Evolutionary conservation across 2,113 vertebrate species (phyloP).

Genomic region (Paramormyrops kingsleyae): DNA sequence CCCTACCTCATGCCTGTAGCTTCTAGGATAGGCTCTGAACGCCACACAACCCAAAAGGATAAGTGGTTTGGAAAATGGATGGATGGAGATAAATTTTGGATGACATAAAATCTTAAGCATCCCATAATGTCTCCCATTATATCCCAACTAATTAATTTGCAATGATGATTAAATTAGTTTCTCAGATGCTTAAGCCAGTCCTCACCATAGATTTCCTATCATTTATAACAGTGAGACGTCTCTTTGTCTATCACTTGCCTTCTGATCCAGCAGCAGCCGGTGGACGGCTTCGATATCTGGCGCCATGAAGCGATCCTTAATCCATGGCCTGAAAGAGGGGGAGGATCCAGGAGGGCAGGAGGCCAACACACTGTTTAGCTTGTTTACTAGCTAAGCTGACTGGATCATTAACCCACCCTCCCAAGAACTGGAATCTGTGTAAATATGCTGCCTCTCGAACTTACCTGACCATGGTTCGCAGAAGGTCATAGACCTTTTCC

Average conservation of each 20-base stretch:
- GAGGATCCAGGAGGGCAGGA: background rate
- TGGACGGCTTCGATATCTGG: constrained; percentile 88
- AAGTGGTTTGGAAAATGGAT: too few species aligned
- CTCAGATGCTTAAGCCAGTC: background rate
- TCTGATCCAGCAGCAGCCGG: constrained; percentile 81
- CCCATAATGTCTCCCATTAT: background rate
- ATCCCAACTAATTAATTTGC: background rate
- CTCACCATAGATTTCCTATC: background rate
- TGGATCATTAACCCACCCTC: constrained; percentile 35
- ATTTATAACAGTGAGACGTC: background rate
- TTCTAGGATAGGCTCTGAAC: too few species aligned
- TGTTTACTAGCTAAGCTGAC: background rate
- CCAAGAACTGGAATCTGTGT: constrained; percentile 27
- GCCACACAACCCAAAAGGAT: too few species aligned
- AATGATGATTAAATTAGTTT: background rate
- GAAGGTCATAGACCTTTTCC: constrained; percentile 97
- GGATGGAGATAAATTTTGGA: background rate
- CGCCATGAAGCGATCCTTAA: constrained; percentile 97
- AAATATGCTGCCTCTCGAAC: constrained; percentile 47
- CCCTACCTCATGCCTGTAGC: too few species aligned
- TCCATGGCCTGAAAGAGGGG: constrained; percentile 75
- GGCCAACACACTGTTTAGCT: constrained; percentile 31
- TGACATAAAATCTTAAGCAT: background rate
- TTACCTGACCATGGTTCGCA: constrained; percentile 92
- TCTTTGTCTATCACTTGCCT: constrained; percentile 57